Base-by-base conservation (phyloP, 2,113 vertebrate genomes). In the Shinisaurus crocodilurus region DNA sequence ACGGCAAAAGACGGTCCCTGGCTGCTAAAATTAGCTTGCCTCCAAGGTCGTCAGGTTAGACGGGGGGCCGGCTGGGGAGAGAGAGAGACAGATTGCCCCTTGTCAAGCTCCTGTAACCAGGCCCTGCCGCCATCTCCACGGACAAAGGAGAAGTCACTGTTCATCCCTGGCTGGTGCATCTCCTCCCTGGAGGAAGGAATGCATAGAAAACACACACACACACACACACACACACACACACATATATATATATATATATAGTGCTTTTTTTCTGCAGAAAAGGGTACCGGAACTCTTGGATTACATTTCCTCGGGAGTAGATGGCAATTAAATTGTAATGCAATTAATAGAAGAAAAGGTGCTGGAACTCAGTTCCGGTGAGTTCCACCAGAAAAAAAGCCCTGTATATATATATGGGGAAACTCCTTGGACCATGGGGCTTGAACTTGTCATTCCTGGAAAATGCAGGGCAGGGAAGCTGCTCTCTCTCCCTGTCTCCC, bases 21-120 rank as follows among this genome's bases (percentile, higher is more conserved):
- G 50, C 75, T 90, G 90, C 90, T 95, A 8, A 90, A 88, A 93
- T 96, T 89, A 93, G 95, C 95, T 93, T 0, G 0, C 25, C 6
- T 34, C 89, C 2, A 3, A 85, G 87, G 74, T 87, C 54, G 2
- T 60, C 27, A 45, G 72, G 57, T 87, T 37, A 60, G 85, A 43
- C 15, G 0, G 9, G 50, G n/a, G 43, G 69, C 84, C 2, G 65
- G 45, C 18, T 2, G 7, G 27, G 79, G 18, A 57, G 84, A 37
- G 13, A 75, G 57, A 50, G 0, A 79, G 10, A 91, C 92, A 93
- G 85, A 89, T 13, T 0, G 4, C 29, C 48, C 57, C 93, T 89
- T 89, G 91, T 93, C 57, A 0, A 0, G 54, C 3, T 10, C 86
- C 40, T 29, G 90, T n/a, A 92, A 94, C 12, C 0, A 69, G 79